Conservation (phyloP, 2,888 invertebrate species). For the Pasiphila rectangulata region DNA sequence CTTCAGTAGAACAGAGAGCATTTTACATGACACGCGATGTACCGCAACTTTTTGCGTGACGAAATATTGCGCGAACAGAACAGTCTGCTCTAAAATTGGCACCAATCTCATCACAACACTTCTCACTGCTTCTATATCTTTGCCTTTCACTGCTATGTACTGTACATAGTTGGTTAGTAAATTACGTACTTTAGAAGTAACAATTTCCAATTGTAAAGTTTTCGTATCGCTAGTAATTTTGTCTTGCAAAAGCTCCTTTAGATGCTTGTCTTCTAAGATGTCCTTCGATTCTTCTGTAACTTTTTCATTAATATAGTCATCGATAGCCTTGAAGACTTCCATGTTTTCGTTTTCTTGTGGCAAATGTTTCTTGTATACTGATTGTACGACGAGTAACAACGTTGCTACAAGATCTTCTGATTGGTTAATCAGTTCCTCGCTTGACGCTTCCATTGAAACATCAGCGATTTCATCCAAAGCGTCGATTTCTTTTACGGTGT, state of each 20-base stretch:
- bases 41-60: conserved; percentile 88
- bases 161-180: conserved; percentile 68
- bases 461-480: conserved; percentile 45
- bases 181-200: conserved; percentile 62
- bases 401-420: conserved; percentile 65
- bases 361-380: conserved; percentile 69
- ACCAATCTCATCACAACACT: conserved; percentile 70
- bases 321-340: conserved; percentile 61
- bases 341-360: conserved; percentile 46
- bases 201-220: conserved; percentile 76
- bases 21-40: conserved; percentile 90
- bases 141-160: conserved; percentile 48
- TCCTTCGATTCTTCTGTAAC: conserved; percentile 72
- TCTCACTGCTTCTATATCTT: conserved; percentile 44
- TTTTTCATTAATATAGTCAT: conserved; percentile 58
- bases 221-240: conserved; percentile 83
- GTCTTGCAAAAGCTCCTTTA: conserved; percentile 84
- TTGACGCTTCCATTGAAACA: conserved; percentile 45
- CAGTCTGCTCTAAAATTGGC: conserved; percentile 89
- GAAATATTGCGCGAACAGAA: conserved; percentile 88
- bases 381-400: conserved; percentile 57
- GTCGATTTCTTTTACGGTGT: conserved; percentile 43
- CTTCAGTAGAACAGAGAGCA: conserved; percentile 89
- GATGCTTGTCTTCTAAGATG: conserved; percentile 82
- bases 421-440: conserved; percentile 42